Percentiles rank a stretch among this genome's conserved stretches.
phyloP scores from a whole-genome alignment of 2,888 invertebrate genomes.

The Sisyra terminalis region DNA sequence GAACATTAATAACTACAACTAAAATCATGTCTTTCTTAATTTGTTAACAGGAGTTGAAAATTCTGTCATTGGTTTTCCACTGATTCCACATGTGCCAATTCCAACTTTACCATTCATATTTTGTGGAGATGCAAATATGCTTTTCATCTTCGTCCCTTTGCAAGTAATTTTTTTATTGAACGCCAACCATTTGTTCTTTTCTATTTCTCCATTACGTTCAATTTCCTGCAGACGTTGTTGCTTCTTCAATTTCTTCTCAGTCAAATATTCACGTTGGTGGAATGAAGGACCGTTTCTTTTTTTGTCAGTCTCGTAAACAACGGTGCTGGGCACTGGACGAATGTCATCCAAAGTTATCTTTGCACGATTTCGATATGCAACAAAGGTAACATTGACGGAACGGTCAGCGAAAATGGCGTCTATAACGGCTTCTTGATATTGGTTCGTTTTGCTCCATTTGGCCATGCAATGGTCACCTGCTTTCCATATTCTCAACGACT shows the following conservation, averaged over 20 bases:
- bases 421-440: conserved; percentile 70
- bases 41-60: conserved; percentile 50
- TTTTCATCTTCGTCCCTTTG: conserved; percentile 60
- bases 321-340: conserved; percentile 28
- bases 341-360: conserved; percentile 46
- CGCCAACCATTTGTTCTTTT: conserved; percentile 87
- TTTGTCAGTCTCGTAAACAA: conserved; percentile 24
- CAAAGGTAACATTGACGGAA: conserved; percentile 68
- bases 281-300: conserved; percentile 23
- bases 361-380: conserved; percentile 61
- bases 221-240: conserved; percentile 74
- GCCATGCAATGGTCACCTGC: conserved; percentile 76
- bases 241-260: conserved; percentile 83
- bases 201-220: conserved; percentile 79
- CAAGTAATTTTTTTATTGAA: conserved; percentile 72
- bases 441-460: conserved; percentile 72
- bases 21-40: too few species aligned
- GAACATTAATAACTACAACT: too few species aligned
- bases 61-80: conserved; percentile 92
- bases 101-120: conserved; percentile 85
- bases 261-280: conserved; percentile 74
- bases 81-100: conserved; percentile 91
- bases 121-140: conserved; percentile 87
- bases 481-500: conserved; percentile 46
- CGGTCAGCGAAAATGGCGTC: conserved; percentile 60